Evolutionary conservation across 1,140 invertebrate species (phyloP).

Genomic region (Eueides isabella): DNA sequence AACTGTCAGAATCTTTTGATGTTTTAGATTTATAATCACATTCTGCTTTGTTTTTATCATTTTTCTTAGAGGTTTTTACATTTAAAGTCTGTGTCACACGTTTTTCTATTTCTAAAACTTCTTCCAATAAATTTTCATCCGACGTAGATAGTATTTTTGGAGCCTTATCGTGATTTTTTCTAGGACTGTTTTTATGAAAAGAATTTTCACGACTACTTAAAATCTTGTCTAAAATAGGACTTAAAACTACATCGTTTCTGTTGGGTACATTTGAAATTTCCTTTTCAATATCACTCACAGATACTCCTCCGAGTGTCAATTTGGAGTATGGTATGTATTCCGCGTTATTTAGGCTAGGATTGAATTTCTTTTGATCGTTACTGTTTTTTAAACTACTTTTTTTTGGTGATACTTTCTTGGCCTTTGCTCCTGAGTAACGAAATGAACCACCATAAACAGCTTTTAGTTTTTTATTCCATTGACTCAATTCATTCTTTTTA

Average conservation of each 20-base stretch:
- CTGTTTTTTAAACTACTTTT: constrained; percentile 32
- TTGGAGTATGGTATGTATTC: constrained; percentile 80
- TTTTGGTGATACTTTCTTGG: constrained; percentile 27
- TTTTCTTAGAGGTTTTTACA: constrained; percentile 43
- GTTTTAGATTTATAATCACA: neutral
- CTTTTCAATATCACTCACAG: constrained; percentile 70
- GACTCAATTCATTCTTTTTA: constrained; percentile 50
- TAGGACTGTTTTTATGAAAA: constrained; percentile 51
- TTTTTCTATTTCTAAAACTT: constrained; percentile 70
- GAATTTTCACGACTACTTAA: constrained; percentile 66
- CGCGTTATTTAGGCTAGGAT: constrained; percentile 55
- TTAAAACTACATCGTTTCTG: constrained; percentile 60
- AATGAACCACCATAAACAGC: constrained; percentile 57
- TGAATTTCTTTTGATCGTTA: constrained; percentile 28
- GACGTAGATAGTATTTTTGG: constrained; percentile 65
- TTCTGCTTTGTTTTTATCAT: constrained; percentile 32
- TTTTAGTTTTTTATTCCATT: constrained; percentile 68
- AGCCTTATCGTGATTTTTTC: constrained; percentile 43
- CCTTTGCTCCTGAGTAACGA: constrained; percentile 42
- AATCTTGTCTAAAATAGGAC: constrained; percentile 70
- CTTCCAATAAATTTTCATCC: constrained; percentile 74
- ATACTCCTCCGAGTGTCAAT: constrained; percentile 75
- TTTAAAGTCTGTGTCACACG: constrained; percentile 55
- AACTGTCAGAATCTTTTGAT: constrained; percentile 53
- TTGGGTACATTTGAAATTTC: constrained; percentile 61